Evolutionary conservation across 2,888 invertebrate genomes (phyloP).

Genomic region (Disparrhopalites patrizii): DNA sequence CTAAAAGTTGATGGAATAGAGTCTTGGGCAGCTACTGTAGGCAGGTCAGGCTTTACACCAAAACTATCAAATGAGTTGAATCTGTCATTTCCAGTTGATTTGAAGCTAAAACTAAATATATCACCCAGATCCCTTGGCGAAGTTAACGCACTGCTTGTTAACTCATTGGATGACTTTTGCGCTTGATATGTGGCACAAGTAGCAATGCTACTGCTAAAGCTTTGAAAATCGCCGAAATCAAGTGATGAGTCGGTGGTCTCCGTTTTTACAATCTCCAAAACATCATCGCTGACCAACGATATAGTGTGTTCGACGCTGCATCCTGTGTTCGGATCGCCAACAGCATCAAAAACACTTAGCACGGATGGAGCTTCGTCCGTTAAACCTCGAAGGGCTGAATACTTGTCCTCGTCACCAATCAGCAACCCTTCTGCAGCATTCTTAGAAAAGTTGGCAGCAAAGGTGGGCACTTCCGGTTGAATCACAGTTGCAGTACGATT

Average conservation of each 20-base stretch:
- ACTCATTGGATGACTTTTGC: not conserved
- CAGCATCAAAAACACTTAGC: not conserved
- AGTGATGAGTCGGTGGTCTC: conserved; percentile 18
- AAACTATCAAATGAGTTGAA: too few species aligned
- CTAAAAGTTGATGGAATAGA: conserved; percentile 2
- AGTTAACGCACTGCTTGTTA: not conserved
- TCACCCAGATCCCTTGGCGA: not conserved
- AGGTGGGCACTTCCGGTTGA: not conserved
- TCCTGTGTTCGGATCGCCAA: not conserved
- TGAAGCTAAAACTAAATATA: conserved; percentile 1
- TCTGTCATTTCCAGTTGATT: not conserved
- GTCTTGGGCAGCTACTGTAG: too few species aligned
- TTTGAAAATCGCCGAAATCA: conserved; percentile 48
- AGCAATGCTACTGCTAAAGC: conserved; percentile 27
- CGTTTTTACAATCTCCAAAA: conserved; percentile 33
- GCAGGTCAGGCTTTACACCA: too few species aligned
- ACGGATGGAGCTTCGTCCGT: not conserved
- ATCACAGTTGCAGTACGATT: not conserved
- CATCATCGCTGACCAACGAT: conserved; percentile 30
- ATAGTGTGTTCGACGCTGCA: conserved; percentile 21
- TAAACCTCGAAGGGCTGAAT: conserved; percentile 54
- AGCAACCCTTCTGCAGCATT: conserved; percentile 20
- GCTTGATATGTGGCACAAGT: not conserved
- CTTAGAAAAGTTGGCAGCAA: not conserved
- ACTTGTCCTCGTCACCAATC: conserved; percentile 53